Conservation (phyloP, 2,113 vertebrate genomes). For the Ammodytes dubius region DNA sequence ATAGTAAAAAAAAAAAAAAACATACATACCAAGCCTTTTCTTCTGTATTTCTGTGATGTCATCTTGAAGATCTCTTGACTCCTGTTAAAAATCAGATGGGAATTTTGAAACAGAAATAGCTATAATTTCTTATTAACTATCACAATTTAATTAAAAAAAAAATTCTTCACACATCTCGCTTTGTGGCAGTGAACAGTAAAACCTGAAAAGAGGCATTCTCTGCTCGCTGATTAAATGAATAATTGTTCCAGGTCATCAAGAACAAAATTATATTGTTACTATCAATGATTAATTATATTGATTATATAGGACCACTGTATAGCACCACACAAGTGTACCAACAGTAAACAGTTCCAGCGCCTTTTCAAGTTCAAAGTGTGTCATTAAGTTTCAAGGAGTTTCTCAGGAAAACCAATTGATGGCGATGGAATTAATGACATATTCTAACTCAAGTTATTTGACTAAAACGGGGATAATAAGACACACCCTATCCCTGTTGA, state of each 20-base stretch:
- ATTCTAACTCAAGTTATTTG: background rate
- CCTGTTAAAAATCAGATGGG: conserved; percentile 61
- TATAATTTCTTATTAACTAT: background rate
- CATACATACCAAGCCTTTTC: conserved; percentile 79
- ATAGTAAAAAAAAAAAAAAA: background rate
- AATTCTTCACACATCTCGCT: background rate
- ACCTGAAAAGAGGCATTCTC: background rate
- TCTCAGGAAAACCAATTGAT: background rate
- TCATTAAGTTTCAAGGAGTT: background rate
- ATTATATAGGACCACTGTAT: background rate
- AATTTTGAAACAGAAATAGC: background rate
- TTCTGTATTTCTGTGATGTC: conserved; percentile 82
- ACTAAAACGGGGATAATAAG: background rate
- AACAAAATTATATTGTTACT: background rate
- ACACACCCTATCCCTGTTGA: background rate
- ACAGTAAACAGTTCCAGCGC: background rate
- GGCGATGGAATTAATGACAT: background rate
- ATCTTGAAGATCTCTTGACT: conserved; percentile 78
- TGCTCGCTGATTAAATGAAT: background rate
- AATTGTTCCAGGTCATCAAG: background rate
- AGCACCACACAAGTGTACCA: background rate
- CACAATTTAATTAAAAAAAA: too few relatives aligned
- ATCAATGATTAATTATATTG: background rate
- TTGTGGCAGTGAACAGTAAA: background rate
- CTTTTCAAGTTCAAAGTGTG: background rate